These are phyloP conservation scores for Amblyraja radiata DNA, from an alignment of 2,797 vertebrate species.

Conservation along the genomic window DNA sequence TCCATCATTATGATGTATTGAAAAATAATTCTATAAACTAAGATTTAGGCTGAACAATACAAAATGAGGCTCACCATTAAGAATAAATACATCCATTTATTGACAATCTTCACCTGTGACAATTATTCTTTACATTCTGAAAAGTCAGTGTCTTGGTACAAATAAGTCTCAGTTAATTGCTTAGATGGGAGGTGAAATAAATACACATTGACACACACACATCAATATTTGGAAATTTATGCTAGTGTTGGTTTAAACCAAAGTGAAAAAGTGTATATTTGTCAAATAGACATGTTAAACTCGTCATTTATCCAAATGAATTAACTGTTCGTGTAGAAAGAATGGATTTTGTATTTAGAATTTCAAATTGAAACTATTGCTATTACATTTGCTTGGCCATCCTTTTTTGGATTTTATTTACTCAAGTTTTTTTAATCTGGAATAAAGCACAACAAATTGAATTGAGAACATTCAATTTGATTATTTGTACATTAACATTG, in stretches of 20 bases:
- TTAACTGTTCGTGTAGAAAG: background rate
- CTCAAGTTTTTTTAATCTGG: background rate
- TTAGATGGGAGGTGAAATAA: background rate
- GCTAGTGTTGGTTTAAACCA: background rate
- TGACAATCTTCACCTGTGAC: background rate
- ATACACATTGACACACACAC: background rate
- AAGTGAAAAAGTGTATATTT: background rate
- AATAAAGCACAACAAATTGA: background rate
- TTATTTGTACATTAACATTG: background rate
- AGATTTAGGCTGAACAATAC: background rate
- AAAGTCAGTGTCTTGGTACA: background rate
- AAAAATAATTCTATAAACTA: background rate
- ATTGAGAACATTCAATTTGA: slow-evolving; percentile 2
- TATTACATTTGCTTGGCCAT: background rate
- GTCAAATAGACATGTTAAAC: too few relatives aligned
- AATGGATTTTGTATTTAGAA: background rate
- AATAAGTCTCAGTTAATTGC: background rate
- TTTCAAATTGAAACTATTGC: background rate
- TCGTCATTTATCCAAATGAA: background rate
- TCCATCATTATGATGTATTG: too few relatives aligned
- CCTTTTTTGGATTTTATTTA: background rate
- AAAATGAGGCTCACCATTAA: background rate
- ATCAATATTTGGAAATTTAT: background rate
- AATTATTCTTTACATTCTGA: background rate
- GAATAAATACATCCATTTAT: background rate